Base-by-base conservation (phyloP, 2,113 vertebrate genomes). In the Phylloscopus trochilus region DNA sequence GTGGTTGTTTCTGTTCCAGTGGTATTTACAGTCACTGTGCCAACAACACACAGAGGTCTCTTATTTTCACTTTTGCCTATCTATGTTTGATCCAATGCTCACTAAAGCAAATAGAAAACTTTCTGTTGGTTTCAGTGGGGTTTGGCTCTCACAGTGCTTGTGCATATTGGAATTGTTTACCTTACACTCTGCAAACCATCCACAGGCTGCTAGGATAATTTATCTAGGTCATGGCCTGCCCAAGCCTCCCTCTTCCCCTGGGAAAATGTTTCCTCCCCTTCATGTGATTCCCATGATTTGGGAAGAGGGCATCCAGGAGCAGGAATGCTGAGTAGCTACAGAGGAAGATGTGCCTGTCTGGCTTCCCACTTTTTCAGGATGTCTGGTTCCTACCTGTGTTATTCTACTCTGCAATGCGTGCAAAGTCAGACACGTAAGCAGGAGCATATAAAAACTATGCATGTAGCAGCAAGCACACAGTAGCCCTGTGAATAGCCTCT, bases 381-480 rank as follows among this genome's bases (percentile, higher is more conserved):
- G 19, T 56, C 56, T 75, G 39, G 23, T 88, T 93, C 47, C 43
- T 89, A 66, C 63, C 83, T 78, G 64, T 33, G 58, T 30, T 83
- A 23, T 49, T 82, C 27, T 37, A 6, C 35, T 81, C 44, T 49
- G 18, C 56, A 59, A 10, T 8, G 22, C 1, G 4, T 68, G 31
- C 64, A 60, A 78, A 67, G 47, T 37, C 44, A 91, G 92, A 56
- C 83, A 90, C 2, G 5, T 78, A 87, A 93, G 66, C 60, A 64
- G 35, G 35, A 82, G 70, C 33, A 23, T 18, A 46, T 51, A 70
- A 35, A 93, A 93, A 26, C 72, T 26, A 19, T 59, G 60, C 92
- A 47, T 49, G 95, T 68, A 89, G 77, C 92, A 91, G 83, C 96
- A 96, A 81, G 95, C 74, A 63, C 47, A 27, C 56, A 83, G 89